Evolutionary conservation across 2,888 invertebrate species (phyloP).

Genomic region (Drosophila mimica): DNA sequence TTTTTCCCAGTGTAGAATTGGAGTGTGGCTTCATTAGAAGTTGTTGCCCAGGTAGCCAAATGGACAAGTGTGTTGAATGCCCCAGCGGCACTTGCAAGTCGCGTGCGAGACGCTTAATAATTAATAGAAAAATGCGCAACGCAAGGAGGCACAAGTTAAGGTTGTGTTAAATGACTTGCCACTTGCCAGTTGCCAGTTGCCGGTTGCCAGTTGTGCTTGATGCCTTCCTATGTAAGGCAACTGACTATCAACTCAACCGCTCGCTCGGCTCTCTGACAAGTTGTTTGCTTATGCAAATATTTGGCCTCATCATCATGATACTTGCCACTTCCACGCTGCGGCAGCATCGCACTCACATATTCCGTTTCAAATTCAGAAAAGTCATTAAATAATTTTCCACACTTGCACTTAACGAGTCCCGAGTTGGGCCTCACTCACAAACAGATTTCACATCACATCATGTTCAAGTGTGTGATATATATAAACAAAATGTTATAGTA

Average conservation of each 20-base stretch:
- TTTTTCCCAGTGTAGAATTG: constrained; percentile 13
- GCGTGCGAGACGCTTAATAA: constrained; percentile 69
- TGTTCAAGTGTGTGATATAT: constrained; percentile 7
- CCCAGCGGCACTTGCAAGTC: constrained; percentile 48
- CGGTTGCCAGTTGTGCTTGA: constrained; percentile 18
- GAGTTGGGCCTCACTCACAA: constrained; percentile 27
- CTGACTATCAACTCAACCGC: constrained; percentile 47
- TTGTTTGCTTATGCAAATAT: constrained; percentile 75
- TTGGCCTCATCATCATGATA: constrained; percentile 63
- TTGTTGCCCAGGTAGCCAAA: constrained; percentile 50
- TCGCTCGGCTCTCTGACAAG: constrained; percentile 39
- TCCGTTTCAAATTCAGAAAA: constrained; percentile 80
- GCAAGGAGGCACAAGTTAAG: constrained; percentile 31
- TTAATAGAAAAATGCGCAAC: constrained; percentile 65
- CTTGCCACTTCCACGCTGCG: constrained; percentile 25
- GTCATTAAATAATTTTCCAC: constrained; percentile 82
- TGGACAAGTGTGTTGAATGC: constrained; percentile 39
- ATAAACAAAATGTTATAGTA: constrained; percentile 55
- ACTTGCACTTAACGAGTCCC: constrained; percentile 72
- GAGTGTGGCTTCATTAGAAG: constrained; percentile 75
- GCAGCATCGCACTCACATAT: constrained; percentile 74
- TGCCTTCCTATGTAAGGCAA: constrained; percentile 23
- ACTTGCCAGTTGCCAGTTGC: constrained; percentile 55
- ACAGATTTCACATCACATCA: constrained; percentile 33
- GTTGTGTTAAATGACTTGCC: constrained; percentile 66